Percentiles rank a stretch among this genome's conserved stretches.
Evolutionary conservation across 2,797 vertebrate genomes (phyloP).

Genomic region (Pristis pectinata): DNA sequence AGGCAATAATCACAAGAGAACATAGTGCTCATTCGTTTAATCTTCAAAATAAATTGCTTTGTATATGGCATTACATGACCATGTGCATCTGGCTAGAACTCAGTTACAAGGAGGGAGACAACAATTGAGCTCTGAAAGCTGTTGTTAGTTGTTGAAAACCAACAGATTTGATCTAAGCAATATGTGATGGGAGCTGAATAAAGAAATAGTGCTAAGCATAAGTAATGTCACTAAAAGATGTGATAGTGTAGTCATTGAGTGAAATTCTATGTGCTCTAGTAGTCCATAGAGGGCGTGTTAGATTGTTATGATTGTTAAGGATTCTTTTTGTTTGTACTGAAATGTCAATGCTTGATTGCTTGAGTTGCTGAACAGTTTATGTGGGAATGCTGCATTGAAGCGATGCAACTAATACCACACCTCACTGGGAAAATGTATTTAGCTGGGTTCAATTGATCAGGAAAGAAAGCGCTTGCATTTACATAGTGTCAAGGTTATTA

Average conservation of each 20-base stretch:
- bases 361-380: background rate
- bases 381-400: background rate
- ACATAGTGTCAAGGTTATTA: background rate
- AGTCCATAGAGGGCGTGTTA: background rate
- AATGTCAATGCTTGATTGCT: background rate
- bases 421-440: background rate
- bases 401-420: background rate
- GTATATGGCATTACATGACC: background rate
- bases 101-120: background rate
- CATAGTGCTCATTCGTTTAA: background rate
- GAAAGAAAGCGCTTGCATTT: background rate
- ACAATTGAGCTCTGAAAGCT: background rate
- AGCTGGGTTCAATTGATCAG: background rate
- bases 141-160: background rate
- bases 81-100: background rate
- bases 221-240: background rate
- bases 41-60: background rate
- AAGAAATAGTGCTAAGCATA: background rate
- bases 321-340: background rate
- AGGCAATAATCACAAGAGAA: background rate
- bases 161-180: constrained; percentile 4
- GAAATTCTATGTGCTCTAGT: background rate
- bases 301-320: background rate
- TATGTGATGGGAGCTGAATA: background rate
- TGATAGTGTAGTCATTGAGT: background rate